Evolutionary conservation across 2,888 invertebrate species (phyloP), one percentile per base, ranked within the genome.

Genomic region (Torymus texanus): DNA sequence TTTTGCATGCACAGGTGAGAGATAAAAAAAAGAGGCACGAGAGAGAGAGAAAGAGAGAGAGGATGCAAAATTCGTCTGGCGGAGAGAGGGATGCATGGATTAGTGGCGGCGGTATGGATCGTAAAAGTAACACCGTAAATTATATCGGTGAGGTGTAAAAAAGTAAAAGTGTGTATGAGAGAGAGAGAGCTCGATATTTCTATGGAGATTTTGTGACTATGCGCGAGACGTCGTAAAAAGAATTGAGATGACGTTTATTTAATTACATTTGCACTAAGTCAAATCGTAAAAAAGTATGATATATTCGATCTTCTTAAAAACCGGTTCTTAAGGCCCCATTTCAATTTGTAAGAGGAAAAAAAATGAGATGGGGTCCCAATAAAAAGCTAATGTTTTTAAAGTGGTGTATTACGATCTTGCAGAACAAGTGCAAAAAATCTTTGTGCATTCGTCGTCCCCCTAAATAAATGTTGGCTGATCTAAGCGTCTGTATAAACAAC

Each of bases 91-190:
- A 70, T 73, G 76, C 76, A 73, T 77, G 62, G 80, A 82, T 82
- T 82, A 82, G 81, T 80, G 77, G 76, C 77, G 81, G 83, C 84
- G 84, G 82, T 84, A 83, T 83, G 75, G 87, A 84, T 88, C 87
- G 86, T 87, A 87, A 87, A 87, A 86, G 84, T 85, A 86, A 84
- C 85, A 85, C 85, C 87, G 85, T 87, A 87, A 87, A 87, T 88
- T 86, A 29, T 29, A 82, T 84, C 82, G 80, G 81, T 76, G 83
- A 83, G 83, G 82, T 82, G 79, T 83, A 81, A 84, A 76, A 81
- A 78, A 73, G 61, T 58, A 71, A 70, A 83, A 83, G 83, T 80
- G 21, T 21, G 21, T 21, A 21, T 21, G 21, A 21, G 75, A 73
- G 80, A 81, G 62, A 14, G 55, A 68, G 65, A 70, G 83, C 83